Evolutionary conservation across 2,888 invertebrate genomes (phyloP), one percentile per base, ranked within the genome.

Genomic region (Yponomeuta evonymella): DNA sequence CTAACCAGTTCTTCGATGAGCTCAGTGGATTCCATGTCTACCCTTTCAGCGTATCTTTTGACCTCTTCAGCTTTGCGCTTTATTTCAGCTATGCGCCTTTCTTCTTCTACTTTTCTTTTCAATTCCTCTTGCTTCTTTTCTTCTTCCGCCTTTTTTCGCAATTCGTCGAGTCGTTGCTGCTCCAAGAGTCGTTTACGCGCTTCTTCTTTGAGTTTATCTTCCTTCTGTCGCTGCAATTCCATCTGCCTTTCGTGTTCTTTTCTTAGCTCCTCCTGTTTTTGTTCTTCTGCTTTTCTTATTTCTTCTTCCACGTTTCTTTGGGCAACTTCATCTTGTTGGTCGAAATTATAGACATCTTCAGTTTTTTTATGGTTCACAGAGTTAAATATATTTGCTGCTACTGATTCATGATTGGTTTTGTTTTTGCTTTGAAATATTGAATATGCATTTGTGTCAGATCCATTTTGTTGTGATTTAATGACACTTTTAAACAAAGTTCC

Each of bases 401-500:
- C 86, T 43, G 86, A 67, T 43, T 29, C 15, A 36, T 67, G 79
- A 69, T 82, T 81, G 48, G 80, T 81, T 77, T 87, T 88, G 76
- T 87, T 90, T 81, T 90, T 90, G 71, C 77, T 86, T 76, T 84
- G 83, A 74, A 89, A 90, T 79, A 89, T 86, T 48, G 84, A 82
- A 76, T 84, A 87, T 70, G 72, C 71, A 73, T 84, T 84, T n/a
- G 74, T 70, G 58, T 83, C 83, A 6, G 79, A 65, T 11, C 77
- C 81, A 73, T 81, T 84, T 11, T 77, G 75, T 11, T 77, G 75
- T 12, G 79, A 78, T 15, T 76, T 78, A 29, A 79, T 63, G 11
- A 85, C 88, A 73, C 80, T 87, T 80, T 91, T 91, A 72, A 90
- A 92, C 72, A 91, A 79, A 72, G 79, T 87, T 11, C 86, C 83